Base-by-base conservation (phyloP, 2,797 vertebrate species). In the Megalops cyprinoides region DNA sequence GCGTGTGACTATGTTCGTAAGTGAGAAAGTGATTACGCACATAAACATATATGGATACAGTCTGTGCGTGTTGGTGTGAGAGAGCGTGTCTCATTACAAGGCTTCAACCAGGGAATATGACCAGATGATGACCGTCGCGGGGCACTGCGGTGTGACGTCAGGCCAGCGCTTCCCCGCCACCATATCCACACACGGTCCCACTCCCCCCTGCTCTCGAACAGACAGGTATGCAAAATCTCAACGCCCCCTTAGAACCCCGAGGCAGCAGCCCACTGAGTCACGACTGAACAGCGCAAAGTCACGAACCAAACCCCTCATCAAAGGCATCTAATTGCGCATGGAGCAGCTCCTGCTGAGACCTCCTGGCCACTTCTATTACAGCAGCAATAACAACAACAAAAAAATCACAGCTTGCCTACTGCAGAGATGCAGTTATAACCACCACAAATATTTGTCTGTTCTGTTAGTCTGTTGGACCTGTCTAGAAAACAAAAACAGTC, bases 221-320 rank as follows among this genome's bases (percentile, higher is more conserved):
- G 15, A 15, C 62, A 67, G 28, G 10, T 14, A n/a, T 10, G 12
- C n/a, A 48, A 48, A 48, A 48, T 48, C 46, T 4, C 46, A 48
- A 28, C 34, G 4, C 34, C 56, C 56, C 49, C 23, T 34, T 65
- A 20, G 65, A 69, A 20, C 34, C 65, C 34, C 4, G 18, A 69
- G 34, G 65, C 37, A 71, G 1, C 67, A 44, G 23, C 67, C 67
- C 67, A 44, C 37, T 23, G 67, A 71, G 67, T 71, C 37, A 71
- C 67, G 67, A 71, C 67, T 39, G 44, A 65, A n/a, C 39, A 18
- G 6, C 39, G 18, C 67, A 3, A 23, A 23, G 67, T 71, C 39
- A 71, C 67, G 67, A 71, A 10, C 67, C 62, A 8, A 65, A 65
- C 28, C 31, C 12, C 14, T 53, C n/a, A n/a, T 62, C 58, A 15